phyloP scores from a whole-genome alignment of 2,113 vertebrate species.

The Oreochromis spilurus region DNA sequence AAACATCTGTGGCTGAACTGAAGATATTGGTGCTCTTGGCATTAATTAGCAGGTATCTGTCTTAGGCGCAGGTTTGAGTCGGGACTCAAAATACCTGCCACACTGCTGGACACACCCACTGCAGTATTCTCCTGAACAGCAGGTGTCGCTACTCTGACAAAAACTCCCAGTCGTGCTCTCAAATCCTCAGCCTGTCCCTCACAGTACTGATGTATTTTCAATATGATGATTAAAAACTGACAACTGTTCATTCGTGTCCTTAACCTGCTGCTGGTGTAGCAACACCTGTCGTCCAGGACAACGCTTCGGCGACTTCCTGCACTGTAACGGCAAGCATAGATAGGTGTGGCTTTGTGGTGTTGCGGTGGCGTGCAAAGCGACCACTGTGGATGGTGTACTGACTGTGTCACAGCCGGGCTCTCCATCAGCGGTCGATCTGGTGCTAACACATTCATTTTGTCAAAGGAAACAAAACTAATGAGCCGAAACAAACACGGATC shows the following conservation, averaged over 20 bases:
- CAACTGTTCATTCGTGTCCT: fast-evolving
- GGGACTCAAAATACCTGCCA: neutral
- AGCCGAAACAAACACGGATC: neutral
- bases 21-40: neutral
- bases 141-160: neutral
- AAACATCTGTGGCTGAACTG: neutral
- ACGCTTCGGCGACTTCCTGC: too few species aligned
- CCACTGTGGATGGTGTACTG: fast-evolving
- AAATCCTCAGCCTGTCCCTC: neutral
- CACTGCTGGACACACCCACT: neutral
- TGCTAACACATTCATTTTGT: neutral
- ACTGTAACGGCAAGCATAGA: neutral
- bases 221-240: fast-evolving
- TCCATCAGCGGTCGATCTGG: neutral
- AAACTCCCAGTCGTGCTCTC: fast-evolving
- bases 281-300: too few species aligned
- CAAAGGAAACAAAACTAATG: neutral
- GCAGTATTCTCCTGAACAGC: neutral
- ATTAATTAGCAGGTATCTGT: neutral
- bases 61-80: neutral
- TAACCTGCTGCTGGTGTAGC: too few species aligned
- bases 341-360: fast-evolving
- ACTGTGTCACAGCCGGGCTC: neutral
- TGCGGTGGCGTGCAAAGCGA: fast-evolving
- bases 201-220: neutral